Base-by-base conservation (phyloP, 1,140 invertebrate species). In the Callitettix versicolor region DNA sequence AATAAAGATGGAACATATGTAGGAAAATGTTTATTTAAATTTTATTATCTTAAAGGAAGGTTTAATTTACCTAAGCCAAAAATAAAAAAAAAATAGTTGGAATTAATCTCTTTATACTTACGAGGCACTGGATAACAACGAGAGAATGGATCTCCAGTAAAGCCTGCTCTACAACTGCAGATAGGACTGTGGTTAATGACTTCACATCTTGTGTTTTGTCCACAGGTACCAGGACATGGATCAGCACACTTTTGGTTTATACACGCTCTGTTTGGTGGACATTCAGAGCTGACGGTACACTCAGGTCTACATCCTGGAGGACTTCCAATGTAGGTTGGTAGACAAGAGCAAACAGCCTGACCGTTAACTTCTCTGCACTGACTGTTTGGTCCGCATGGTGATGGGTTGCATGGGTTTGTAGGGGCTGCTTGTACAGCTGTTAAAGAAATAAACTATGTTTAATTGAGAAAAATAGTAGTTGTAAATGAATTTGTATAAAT, bases 231-330 rank as follows among this genome's bases (percentile, higher is more conserved):
- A n/a, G n/a, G 69, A 58, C 79, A 81, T 1, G 79, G 79, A 58
- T 80, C 70, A 17, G 66, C 62, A 58, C 79, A 80, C 58, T 73
- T 73, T 55, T 70, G 64, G 52, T 76, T 72, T 21, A 71, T 59
- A 57, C 78, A 79, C 0, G 74, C 73, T 44, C 69, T 57, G 46
- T 72, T 63, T 0, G 62, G 56, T 6, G 69, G 62, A 60, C 76
- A 77, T 52, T 77, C 74, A 3, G 72, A 65, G 56, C 72, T 75
- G 17, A 67, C 65, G 12, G 67, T 63, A 57, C 75, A 76, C 58
- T 77, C 75, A 6, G 75, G 75, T 55, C 75, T 68, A 61, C 75
- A 77, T 49, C n/a, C n/a, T n/a, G n/a, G n/a, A n/a, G n/a, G n/a
- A n/a, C n/a, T n/a, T n/a, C n/a, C n/a, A n/a, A n/a, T n/a, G n/a